phyloP scores from a whole-genome alignment of 2,797 vertebrate species.

The Chrosomus eos region DNA sequence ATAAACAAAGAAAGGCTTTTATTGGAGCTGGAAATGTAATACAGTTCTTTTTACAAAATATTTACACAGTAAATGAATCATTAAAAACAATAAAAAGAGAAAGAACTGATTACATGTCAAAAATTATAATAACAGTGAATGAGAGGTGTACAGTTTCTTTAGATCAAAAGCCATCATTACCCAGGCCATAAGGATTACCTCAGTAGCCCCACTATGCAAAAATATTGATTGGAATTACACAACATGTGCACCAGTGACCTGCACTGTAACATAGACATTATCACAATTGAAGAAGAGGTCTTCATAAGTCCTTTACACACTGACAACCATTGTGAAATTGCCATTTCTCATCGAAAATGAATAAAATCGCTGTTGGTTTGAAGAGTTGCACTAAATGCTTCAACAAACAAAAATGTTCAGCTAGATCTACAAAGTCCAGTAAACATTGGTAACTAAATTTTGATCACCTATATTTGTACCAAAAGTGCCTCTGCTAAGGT shows the following conservation, averaged over 20 bases:
- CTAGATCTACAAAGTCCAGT: neutral
- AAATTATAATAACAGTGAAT: constrained; percentile 48
- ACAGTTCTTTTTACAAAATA: constrained; percentile 60
- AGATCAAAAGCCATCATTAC: constrained; percentile 1
- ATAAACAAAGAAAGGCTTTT: constrained; percentile 61
- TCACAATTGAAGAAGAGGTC: constrained; percentile 6
- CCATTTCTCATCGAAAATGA: neutral
- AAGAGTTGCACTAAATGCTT: neutral
- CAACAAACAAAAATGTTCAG: neutral
- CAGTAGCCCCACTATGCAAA: constrained; percentile 29
- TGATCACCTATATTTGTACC: constrained; percentile 1
- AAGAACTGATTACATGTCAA: constrained; percentile 42
- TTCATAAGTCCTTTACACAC: neutral
- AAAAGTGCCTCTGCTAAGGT: neutral
- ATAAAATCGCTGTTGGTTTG: neutral
- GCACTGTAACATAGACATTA: constrained; percentile 53
- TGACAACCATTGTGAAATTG: neutral
- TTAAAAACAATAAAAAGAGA: constrained; percentile 10
- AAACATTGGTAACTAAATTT: neutral
- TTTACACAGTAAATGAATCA: constrained; percentile 57
- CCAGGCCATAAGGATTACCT: constrained; percentile 29
- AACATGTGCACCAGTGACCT: constrained; percentile 54
- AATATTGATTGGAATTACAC: neutral
- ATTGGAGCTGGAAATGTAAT: constrained; percentile 58
- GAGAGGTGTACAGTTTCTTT: constrained; percentile 35